A percentile compares a stretch with the other conserved stretches of the same genome.
These are phyloP conservation scores for Trematomus loennbergii DNA, from an alignment of 2,113 vertebrate genomes.

Conservation along the genomic window DNA sequence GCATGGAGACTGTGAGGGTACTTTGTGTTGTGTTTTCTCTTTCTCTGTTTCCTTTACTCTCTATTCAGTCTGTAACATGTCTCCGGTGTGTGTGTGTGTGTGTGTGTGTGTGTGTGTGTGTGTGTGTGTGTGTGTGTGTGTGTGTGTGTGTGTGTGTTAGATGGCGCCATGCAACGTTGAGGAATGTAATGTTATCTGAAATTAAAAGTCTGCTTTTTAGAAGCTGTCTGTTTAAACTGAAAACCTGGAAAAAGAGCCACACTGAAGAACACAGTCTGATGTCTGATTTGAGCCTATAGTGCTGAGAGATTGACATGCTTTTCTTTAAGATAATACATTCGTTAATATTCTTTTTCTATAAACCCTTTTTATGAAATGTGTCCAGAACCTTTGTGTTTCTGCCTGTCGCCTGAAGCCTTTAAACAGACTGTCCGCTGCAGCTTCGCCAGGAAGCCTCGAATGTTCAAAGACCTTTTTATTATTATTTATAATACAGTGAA, in stretches of 20 bases:
- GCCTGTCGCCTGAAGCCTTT: background rate
- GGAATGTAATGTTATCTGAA: constrained; percentile 16
- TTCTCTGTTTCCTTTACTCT: constrained; percentile 10
- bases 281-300: background rate
- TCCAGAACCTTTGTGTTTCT: background rate
- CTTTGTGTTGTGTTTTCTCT: constrained; percentile 48
- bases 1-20: constrained; percentile 87
- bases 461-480: constrained; percentile 32
- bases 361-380: background rate
- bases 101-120: no score
- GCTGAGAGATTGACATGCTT: background rate
- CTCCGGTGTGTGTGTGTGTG: no score
- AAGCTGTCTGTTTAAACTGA: constrained; percentile 4
- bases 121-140: no score
- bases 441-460: background rate
- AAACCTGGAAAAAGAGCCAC: background rate
- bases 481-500: constrained; percentile 61
- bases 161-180: background rate
- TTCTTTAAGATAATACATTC: background rate
- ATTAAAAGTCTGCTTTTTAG: constrained; percentile 31
- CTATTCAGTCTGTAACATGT: constrained; percentile 29
- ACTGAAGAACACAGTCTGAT: background rate
- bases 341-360: background rate
- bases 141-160: no score
- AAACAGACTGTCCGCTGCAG: background rate